Percentiles rank a stretch among this genome's conserved stretches.
Evolutionary conservation across 2,113 vertebrate species (phyloP).

Genomic region (Pterocles burchelli): DNA sequence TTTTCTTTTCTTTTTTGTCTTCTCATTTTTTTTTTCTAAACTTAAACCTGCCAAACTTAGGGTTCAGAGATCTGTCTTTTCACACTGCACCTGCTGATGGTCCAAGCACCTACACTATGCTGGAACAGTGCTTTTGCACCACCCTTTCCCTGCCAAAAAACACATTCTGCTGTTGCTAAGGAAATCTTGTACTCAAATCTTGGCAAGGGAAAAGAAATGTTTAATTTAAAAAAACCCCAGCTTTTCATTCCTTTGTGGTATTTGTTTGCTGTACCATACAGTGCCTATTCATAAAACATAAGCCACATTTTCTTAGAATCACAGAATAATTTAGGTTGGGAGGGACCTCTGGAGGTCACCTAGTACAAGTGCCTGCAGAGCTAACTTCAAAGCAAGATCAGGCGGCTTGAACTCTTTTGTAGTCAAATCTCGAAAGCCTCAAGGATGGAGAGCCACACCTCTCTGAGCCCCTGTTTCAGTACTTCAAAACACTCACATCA

Average conservation of each 20-base stretch:
- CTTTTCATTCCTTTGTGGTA: background rate
- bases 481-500: background rate
- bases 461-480: background rate
- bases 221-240: background rate
- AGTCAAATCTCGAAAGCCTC: conserved; percentile 17
- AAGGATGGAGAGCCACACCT: background rate
- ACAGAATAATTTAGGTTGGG: conserved; percentile 4
- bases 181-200: background rate
- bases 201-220: background rate
- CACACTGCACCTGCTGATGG: conserved; percentile 25
- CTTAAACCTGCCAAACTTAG: conserved; percentile 1
- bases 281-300: conserved; percentile 36
- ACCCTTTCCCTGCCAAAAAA: conserved; percentile 27
- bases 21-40: background rate
- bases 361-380: conserved; percentile 12
- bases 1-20: background rate
- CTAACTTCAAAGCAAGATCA: conserved; percentile 54
- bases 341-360: conserved; percentile 32
- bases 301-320: conserved; percentile 24
- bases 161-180: conserved; percentile 31
- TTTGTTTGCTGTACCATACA: background rate
- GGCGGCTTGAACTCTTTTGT: conserved; percentile 27
- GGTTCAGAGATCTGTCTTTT: conserved; percentile 43
- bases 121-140: background rate
- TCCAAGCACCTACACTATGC: conserved; percentile 29